Evolutionary conservation across 1,140 invertebrate genomes (phyloP).

Genomic region (Drosophila arizonae): DNA sequence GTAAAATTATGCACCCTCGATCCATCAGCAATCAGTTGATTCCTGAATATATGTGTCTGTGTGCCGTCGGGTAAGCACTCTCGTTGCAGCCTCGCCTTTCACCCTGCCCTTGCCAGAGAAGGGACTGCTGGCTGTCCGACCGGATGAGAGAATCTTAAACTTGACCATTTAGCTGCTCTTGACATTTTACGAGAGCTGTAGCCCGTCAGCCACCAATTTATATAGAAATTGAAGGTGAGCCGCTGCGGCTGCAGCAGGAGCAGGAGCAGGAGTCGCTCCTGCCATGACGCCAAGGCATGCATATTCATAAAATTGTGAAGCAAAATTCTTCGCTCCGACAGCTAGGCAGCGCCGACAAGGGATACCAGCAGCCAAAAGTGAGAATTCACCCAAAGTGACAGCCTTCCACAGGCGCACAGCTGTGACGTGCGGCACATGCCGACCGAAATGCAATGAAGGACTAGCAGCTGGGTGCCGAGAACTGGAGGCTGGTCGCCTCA

Average conservation of each 20-base stretch:
- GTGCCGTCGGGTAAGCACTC: background rate
- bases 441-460: conserved; percentile 12
- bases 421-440: conserved; percentile 5
- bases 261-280: background rate
- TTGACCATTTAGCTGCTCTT: conserved; percentile 69
- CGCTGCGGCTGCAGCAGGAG: background rate
- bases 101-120: background rate
- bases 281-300: conserved; percentile 48
- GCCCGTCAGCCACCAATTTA: conserved; percentile 4
- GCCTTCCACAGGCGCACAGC: conserved; percentile 27
- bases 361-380: conserved; percentile 43
- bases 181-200: conserved; percentile 47
- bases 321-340: conserved; percentile 36
- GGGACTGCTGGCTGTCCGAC: background rate
- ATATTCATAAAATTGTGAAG: conserved; percentile 68
- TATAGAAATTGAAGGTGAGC: background rate
- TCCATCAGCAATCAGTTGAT: background rate
- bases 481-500: background rate
- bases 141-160: conserved; percentile 33
- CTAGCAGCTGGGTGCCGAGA: background rate
- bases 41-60: conserved; percentile 2
- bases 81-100: background rate
- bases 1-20: conserved; percentile 52
- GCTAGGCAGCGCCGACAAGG: conserved; percentile 35
- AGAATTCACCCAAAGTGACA: conserved; percentile 54